Evolutionary conservation across 1,140 invertebrate species (phyloP), one percentile per base, ranked within the genome.

Genomic region (Drosophila miranda): DNA sequence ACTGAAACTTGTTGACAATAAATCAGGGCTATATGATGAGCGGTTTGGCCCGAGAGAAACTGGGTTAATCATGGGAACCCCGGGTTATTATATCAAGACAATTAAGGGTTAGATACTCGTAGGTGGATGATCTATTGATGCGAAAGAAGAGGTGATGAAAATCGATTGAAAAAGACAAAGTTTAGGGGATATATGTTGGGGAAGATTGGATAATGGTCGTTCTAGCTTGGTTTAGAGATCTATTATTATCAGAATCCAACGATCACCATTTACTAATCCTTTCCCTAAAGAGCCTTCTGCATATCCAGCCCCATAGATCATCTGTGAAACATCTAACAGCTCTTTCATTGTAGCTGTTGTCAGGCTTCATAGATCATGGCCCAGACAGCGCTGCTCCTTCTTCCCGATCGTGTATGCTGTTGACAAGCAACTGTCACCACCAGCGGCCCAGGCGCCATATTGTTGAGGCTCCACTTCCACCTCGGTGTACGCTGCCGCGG

Each of bases 401-500:
- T 38, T 50, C 42, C 13, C 30, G 19, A 43, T 63, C 73, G 79
- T 75, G 71, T 71, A 75, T 75, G 53, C 68, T 88, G 78, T 71
- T 84, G 83, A 84, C 83, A 84, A 62, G 78, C 53, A 68, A 87
- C 81, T 84, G 81, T 84, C 81, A 84, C 81, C 80, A 86, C 80
- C 81, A 82, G 57, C 79, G 55, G 54, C 58, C 58, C 57, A 64
- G 73, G 75, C 76, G 76, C 76, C 75, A 61, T 78, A 78, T 67
- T 78, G 68, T 77, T 72, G 56, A 21, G 62, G 71, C 68, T 81
- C 46, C 48, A 46, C 68, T 67, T 76, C 59, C 59, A 63, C 60
- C 55, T 77, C 45, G 45, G 44, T 48, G 51, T 49, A n/a, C 59
- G 19, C 57, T 41, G 49, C 42, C 9, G 41, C 42, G 55, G 58